Evolutionary conservation across 1,140 invertebrate species (phyloP).

Genomic region (Drosophila truncata): DNA sequence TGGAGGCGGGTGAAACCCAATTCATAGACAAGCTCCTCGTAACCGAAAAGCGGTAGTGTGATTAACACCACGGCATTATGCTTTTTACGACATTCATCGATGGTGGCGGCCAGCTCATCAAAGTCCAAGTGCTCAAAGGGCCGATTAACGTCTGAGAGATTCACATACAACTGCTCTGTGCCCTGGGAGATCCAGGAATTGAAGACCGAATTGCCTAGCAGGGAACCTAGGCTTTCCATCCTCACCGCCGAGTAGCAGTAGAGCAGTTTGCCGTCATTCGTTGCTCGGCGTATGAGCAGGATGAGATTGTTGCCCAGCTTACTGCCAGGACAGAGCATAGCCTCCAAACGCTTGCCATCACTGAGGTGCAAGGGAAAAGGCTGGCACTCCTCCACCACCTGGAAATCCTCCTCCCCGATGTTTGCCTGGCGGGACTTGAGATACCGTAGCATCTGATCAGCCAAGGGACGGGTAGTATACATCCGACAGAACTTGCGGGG

Average conservation of each 20-base stretch:
- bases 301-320: constrained; percentile 43
- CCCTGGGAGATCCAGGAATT: constrained; percentile 57
- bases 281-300: constrained; percentile 45
- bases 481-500: constrained; percentile 64
- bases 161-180: constrained; percentile 55
- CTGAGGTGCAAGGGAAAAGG: constrained; percentile 51
- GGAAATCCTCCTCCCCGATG: constrained; percentile 46
- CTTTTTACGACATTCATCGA: neutral
- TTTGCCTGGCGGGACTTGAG: constrained; percentile 26
- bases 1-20: constrained; percentile 40
- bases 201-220: constrained; percentile 45
- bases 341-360: constrained; percentile 56
- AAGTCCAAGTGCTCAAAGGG: constrained; percentile 48
- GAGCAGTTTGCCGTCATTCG: constrained; percentile 36
- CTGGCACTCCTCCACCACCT: constrained; percentile 37
- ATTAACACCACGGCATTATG: neutral
- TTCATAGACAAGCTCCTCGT: constrained; percentile 43
- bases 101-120: constrained; percentile 40
- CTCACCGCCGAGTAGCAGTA: constrained; percentile 64
- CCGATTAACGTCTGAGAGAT: constrained; percentile 36
- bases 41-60: constrained; percentile 54
- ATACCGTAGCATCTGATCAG: constrained; percentile 44
- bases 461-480: constrained; percentile 60
- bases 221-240: constrained; percentile 48
- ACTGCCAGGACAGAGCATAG: constrained; percentile 63